Base-by-base conservation (phyloP, 1,140 invertebrate genomes). In the Macrosteles quadrilineatus region DNA sequence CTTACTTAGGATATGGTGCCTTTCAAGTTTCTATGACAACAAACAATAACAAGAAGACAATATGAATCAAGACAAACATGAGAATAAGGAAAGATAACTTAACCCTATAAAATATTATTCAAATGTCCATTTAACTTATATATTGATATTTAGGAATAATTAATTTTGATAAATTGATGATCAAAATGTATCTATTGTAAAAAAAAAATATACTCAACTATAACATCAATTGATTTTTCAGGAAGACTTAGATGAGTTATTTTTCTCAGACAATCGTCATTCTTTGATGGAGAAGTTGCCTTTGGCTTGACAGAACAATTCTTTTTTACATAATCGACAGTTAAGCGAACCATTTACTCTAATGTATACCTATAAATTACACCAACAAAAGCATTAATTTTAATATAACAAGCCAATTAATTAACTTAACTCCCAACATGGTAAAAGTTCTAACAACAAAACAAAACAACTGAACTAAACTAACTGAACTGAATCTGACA, bases 191-290 rank as follows among this genome's bases (percentile, higher is more conserved):
- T 40, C 6, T 9, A 6, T 40, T 9, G 36, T 6, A 9, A 17
- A 40, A 17, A 40, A 40, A 40, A 17, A 9, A 17, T 50, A 21
- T 50, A 50, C 47, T 50, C n/a, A 50, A 50, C 47, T 17, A 50
- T 50, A 19, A n/a, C 4, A 50, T 50, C 47, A 50, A 50, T 50
- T 50, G 47, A 50, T 50, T 19, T 50, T n/a, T 50, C 47, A 50
- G 47, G 47, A 11, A 50, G 47, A 50, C n/a, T 50, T 50, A 50
- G 21, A 50, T 50, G 47, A 4, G 47, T 50, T 50, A 50, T 50
- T 21, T 50, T 50, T 19, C n/a, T 50, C 6, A 50, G 21, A 21
- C 4, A 11, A 50, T 50, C 47, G 3, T 50, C 47, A 50, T 17
- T 21, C 14, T 50, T 50, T 4, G 32, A 36, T 50, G 4, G 14